These are phyloP conservation scores for Yponomeuta evonymella DNA, from an alignment of 2,888 invertebrate genomes.

Conservation along the genomic window DNA sequence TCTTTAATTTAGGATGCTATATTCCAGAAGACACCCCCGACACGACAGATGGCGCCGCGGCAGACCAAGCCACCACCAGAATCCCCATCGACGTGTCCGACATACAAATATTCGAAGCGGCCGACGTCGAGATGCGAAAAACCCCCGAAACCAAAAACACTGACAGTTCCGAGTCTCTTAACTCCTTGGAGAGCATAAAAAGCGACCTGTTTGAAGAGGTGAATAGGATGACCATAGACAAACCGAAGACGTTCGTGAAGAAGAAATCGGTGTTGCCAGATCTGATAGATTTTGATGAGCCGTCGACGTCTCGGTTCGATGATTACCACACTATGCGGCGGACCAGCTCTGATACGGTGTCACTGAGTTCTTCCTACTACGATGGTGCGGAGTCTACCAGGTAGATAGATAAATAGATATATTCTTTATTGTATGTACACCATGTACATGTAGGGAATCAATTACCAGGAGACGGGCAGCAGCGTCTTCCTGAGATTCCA, in stretches of 20 bases:
- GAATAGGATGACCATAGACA: conserved; percentile 48
- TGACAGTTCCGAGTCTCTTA: conserved; percentile 56
- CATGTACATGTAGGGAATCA: no score
- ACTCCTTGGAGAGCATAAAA: conserved; percentile 56
- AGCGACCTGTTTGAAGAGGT: conserved; percentile 60
- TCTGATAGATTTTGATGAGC: conserved; percentile 58
- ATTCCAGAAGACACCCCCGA: conserved; percentile 4
- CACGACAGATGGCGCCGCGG: conserved; percentile 14
- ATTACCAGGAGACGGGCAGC: no score
- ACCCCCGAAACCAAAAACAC: conserved; percentile 36
- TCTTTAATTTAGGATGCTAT: neutral
- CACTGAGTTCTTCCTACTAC: conserved; percentile 25
- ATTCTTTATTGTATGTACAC: no score
- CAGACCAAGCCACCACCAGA: conserved; percentile 16
- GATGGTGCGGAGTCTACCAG: neutral
- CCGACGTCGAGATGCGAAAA: conserved; percentile 51
- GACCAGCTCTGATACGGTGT: conserved; percentile 24
- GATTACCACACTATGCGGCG: conserved; percentile 52
- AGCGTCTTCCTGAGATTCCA: no score
- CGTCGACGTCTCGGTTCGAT: conserved; percentile 57
- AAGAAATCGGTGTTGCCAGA: conserved; percentile 53
- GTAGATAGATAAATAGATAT: neutral
- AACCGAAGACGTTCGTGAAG: conserved; percentile 41
- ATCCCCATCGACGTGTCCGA: conserved; percentile 47
- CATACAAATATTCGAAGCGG: conserved; percentile 62